Conservation (phyloP, 2,888 invertebrate species). For the Metallyticus violacea region DNA sequence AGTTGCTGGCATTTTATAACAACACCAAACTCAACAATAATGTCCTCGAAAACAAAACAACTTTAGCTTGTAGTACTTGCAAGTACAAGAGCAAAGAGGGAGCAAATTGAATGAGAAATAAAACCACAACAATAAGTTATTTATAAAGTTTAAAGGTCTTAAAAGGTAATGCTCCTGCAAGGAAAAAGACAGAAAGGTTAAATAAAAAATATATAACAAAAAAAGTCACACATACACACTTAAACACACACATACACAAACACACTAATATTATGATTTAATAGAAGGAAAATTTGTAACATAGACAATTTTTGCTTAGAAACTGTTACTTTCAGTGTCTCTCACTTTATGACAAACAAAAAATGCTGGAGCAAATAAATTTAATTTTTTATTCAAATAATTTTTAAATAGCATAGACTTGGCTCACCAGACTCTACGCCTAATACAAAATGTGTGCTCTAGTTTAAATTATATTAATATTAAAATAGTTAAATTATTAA, state of each 20-base stretch:
- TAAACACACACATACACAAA: background rate
- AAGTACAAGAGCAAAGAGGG: background rate
- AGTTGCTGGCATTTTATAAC: constrained; percentile 19
- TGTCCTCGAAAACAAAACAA: background rate
- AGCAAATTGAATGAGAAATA: background rate
- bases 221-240: background rate
- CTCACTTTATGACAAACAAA: background rate
- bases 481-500: background rate
- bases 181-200: background rate
- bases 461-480: constrained; percentile 6
- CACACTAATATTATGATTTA: background rate
- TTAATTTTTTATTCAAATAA: background rate
- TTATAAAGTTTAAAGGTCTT: constrained; percentile 9
- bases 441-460: background rate
- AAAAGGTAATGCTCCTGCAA: constrained; percentile 2
- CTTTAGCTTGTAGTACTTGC: background rate
- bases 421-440: background rate
- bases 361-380: background rate
- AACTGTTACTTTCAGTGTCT: background rate
- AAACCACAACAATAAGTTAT: background rate
- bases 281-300: background rate
- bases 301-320: background rate
- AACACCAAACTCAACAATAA: constrained; percentile 6
- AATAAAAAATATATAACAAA: background rate
- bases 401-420: constrained; percentile 9